These are phyloP conservation scores for Eutolmus rufibarbis DNA, from an alignment of 2,888 invertebrate genomes.

Conservation along the genomic window DNA sequence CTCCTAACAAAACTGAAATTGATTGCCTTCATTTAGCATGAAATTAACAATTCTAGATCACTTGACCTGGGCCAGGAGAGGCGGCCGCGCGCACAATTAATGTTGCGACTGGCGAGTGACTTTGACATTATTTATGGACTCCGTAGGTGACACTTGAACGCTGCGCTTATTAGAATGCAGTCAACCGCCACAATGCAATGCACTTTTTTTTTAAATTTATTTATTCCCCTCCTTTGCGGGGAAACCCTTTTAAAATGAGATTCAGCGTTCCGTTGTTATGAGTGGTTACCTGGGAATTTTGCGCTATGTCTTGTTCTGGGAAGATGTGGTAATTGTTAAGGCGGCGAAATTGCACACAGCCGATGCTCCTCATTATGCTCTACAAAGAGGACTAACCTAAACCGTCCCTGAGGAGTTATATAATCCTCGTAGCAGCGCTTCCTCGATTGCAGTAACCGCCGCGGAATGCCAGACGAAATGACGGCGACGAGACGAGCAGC, in stretches of 20 bases:
- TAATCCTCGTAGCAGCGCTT: not conserved
- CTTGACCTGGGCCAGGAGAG: constrained; percentile 34
- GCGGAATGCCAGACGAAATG: not conserved
- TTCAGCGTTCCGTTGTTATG: not conserved
- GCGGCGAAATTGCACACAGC: not conserved
- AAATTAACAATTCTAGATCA: constrained; percentile 41
- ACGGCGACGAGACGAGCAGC: not conserved
- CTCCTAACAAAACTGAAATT: constrained; percentile 29
- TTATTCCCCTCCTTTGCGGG: not conserved
- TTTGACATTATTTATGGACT: constrained; percentile 32
- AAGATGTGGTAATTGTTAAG: not conserved
- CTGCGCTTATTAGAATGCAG: not conserved
- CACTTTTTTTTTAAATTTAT: not conserved
- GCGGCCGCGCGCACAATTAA: constrained; percentile 24
- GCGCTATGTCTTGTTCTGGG: not conserved
- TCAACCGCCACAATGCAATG: not conserved
- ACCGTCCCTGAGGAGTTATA: not conserved
- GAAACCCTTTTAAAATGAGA: not conserved
- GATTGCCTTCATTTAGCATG: constrained; percentile 41
- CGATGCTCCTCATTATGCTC: not conserved
- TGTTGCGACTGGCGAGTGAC: constrained; percentile 4
- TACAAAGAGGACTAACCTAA: not conserved
- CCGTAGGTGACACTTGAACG: constrained; percentile 33
- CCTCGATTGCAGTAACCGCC: not conserved
- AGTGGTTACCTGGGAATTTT: not conserved